These are phyloP conservation scores for Vanessa tameamea DNA, from an alignment of 1,140 invertebrate species.

Conservation along the genomic window DNA sequence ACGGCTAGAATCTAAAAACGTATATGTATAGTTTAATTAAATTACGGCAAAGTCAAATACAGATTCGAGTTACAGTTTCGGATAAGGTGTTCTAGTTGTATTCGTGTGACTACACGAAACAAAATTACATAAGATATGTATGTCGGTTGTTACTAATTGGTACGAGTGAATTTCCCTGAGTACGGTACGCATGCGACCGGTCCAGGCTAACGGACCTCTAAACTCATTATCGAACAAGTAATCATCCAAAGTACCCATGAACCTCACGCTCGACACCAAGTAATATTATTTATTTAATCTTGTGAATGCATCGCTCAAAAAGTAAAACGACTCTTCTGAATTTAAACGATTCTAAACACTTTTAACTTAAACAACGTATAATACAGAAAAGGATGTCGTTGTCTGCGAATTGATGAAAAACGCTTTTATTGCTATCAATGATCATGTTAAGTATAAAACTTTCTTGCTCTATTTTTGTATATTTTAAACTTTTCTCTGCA, in stretches of 20 bases:
- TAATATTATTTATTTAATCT: conserved; percentile 54
- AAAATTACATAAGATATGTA: conserved; percentile 64
- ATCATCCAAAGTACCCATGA: conserved; percentile 61
- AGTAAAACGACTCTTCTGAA: conserved; percentile 8
- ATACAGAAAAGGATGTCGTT: too few species aligned
- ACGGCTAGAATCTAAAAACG: background rate
- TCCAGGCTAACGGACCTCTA: conserved; percentile 61
- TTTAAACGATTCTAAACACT: background rate
- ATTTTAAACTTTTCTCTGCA: background rate
- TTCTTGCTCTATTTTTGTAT: background rate
- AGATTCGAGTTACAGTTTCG: conserved; percentile 21
- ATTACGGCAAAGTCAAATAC: conserved; percentile 14
- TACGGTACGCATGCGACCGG: conserved; percentile 60
- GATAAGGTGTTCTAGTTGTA: conserved; percentile 27
- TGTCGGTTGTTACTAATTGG: conserved; percentile 64
- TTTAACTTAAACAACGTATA: too few species aligned
- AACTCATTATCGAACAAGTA: conserved; percentile 71
- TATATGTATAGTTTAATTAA: conserved; percentile 7
- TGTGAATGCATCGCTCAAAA: conserved; percentile 39
- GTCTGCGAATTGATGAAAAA: too few species aligned
- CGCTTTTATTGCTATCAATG: too few species aligned
- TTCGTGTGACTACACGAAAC: conserved; percentile 39
- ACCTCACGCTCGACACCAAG: conserved; percentile 52
- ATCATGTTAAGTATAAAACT: background rate
- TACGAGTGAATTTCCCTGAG: conserved; percentile 53